phyloP scores from a whole-genome alignment of 2,888 invertebrate genomes.

The Eilema sororculum region DNA sequence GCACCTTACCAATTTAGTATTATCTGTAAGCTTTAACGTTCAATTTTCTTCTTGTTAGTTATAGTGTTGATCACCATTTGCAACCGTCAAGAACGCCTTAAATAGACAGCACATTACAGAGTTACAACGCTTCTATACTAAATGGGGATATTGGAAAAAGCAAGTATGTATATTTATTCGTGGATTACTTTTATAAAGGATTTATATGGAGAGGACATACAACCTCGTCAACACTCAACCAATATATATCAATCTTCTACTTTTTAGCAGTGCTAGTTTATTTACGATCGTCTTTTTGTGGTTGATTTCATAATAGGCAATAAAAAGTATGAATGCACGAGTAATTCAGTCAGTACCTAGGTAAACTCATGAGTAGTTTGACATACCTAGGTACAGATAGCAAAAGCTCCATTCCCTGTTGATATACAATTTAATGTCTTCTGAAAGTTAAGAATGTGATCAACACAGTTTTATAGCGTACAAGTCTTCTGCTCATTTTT shows the following conservation, averaged over 20 bases:
- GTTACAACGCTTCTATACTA: constrained; percentile 21
- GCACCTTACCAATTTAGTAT: constrained; percentile 16
- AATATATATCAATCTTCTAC: constrained; percentile 48
- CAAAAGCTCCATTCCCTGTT: no score
- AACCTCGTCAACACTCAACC: constrained; percentile 35
- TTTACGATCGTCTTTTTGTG: constrained; percentile 27
- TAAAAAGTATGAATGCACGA: constrained; percentile 5
- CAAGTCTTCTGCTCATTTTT: no score
- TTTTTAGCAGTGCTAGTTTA: constrained; percentile 28
- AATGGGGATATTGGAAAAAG: constrained; percentile 22
- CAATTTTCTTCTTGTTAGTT: constrained; percentile 22
- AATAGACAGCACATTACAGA: constrained; percentile 16
- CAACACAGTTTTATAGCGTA: no score
- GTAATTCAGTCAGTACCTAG: not conserved
- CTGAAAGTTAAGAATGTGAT: no score
- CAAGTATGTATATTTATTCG: constrained; percentile 23
- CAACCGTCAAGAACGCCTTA: constrained; percentile 17
- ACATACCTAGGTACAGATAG: no score
- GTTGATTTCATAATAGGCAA: constrained; percentile 11
- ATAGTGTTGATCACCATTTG: constrained; percentile 11
- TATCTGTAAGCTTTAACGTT: constrained; percentile 12
- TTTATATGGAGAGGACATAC: constrained; percentile 28
- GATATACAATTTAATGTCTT: no score
- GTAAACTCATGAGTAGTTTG: no score
- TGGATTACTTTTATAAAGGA: constrained; percentile 29